Base-by-base conservation (phyloP, 2,888 invertebrate genomes). In the Conops quadrifasciatus region DNA sequence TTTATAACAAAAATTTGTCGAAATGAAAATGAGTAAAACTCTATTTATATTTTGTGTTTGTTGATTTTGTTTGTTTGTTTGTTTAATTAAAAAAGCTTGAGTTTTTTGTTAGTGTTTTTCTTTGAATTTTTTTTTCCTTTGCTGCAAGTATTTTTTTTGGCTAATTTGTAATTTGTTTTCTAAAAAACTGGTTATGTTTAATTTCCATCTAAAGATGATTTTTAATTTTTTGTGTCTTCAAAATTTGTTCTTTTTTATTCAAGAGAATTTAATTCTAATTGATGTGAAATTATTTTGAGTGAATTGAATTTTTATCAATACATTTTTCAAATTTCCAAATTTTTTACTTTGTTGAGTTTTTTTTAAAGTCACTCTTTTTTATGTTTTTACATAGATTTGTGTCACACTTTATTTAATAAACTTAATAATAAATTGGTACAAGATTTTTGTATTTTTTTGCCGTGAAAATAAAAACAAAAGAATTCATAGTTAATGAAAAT, bases 141-240 rank as follows among this genome's bases (percentile, higher is more conserved):
- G n/a, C n/a, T n/a, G n/a, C n/a, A n/a, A n/a, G n/a, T n/a, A n/a
- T n/a, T n/a, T n/a, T n/a, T n/a, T n/a, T n/a, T n/a, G n/a, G n/a
- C n/a, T n/a, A n/a, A n/a, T n/a, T n/a, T n/a, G n/a, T 26, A 19
- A 47, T 67, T 66, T 59, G 45, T 36, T 36, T 36, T 36, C 36
- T 36, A 36, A 9, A 36, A 36, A 45, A 49, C 2, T 67, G 49
- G 15, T 67, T 26, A 30, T 36, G 53, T 49, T 60, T n/a, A 47
- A 60, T 71, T 47, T 59, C 16, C 19, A 7, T 66, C 51, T 15
- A 47, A n/a, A 56, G n/a, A 24, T 36, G 9, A 30, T 36, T 47
- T 63, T 64, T 63, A 47, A 19, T 49, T 64, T 49, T 13, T 53
- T 67, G 2, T 15, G n/a, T 51, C 19, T 67, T 51, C 43, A 45